These are phyloP conservation scores for Holacanthella duospinosa DNA, from an alignment of 2,888 invertebrate genomes.

Conservation along the genomic window DNA sequence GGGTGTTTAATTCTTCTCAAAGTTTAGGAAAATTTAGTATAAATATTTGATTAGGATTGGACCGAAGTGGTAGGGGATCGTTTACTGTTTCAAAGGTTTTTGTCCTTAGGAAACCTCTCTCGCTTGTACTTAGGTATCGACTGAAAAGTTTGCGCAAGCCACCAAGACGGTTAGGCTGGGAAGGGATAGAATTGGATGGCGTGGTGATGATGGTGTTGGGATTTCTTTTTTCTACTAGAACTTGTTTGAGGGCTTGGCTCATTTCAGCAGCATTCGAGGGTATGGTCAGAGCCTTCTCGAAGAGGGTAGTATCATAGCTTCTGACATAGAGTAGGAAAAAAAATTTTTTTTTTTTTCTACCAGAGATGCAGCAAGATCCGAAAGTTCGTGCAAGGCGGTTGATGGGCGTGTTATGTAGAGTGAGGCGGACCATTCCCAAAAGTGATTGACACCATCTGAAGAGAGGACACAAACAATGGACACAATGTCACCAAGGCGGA, in stretches of 20 bases:
- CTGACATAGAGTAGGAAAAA: not conserved
- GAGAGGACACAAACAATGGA: conserved; percentile 33
- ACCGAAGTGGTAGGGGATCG: no score
- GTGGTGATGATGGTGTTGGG: conserved; percentile 16
- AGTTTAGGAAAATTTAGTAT: not conserved
- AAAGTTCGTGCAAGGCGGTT: conserved; percentile 20
- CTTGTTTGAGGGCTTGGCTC: conserved; percentile 7
- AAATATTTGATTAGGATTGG: not conserved
- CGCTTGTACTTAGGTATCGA: conserved; percentile 34
- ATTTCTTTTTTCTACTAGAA: not conserved
- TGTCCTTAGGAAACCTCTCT: conserved; percentile 19
- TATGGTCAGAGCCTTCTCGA: conserved; percentile 6
- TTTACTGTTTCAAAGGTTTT: conserved; percentile 12
- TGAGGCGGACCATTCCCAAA: conserved; percentile 31
- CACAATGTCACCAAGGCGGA: conserved; percentile 34
- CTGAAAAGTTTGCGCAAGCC: conserved; percentile 38
- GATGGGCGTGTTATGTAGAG: conserved; percentile 25
- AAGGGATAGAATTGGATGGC: not conserved
- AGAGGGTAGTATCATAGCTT: not conserved
- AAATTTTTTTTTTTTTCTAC: no score
- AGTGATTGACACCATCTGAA: conserved; percentile 35
- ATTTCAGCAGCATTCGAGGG: not conserved
- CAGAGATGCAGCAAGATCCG: conserved; percentile 19
- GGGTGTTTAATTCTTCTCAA: not conserved
- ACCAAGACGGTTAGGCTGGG: conserved; percentile 9